phyloP scores from a whole-genome alignment of 1,140 invertebrate genomes.

The Drepana arcuata region DNA sequence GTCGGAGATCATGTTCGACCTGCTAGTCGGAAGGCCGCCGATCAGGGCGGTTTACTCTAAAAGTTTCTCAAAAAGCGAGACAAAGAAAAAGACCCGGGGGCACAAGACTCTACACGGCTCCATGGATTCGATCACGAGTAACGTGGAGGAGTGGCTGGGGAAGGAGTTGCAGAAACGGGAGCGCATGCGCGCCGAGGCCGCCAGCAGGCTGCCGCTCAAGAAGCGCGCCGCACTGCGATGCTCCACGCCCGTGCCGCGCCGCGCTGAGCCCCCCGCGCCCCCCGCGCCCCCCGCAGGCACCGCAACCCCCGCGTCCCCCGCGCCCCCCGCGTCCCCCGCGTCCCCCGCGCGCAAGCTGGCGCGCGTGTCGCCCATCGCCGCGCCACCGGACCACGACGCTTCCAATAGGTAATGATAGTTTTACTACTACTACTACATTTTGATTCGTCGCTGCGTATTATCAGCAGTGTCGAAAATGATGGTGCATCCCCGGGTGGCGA shows the following conservation, averaged over 20 bases:
- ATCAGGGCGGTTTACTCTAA: slow-evolving; percentile 35
- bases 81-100: slow-evolving; percentile 11
- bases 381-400: background rate
- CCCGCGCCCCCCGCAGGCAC: too few relatives aligned
- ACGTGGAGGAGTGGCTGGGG: slow-evolving; percentile 45
- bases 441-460: too few relatives aligned
- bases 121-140: slow-evolving; percentile 23
- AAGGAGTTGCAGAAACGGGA: slow-evolving; percentile 25
- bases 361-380: slow-evolving; percentile 37
- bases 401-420: too few relatives aligned
- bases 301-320: too few relatives aligned
- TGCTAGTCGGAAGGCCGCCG: slow-evolving; percentile 31
- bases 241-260: slow-evolving; percentile 24
- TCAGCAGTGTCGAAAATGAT: too few relatives aligned
- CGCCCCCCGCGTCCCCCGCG: too few relatives aligned
- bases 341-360: slow-evolving; percentile 27
- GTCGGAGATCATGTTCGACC: slow-evolving; percentile 37
- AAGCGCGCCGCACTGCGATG: slow-evolving; percentile 10
- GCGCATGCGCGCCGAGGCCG: background rate
- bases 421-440: too few relatives aligned
- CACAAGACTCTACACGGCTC: slow-evolving; percentile 25
- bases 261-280: slow-evolving; percentile 12
- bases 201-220: background rate
- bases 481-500: too few relatives aligned
- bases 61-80: slow-evolving; percentile 18